Base-by-base conservation (phyloP, 2,113 vertebrate genomes). In the Dasyprocta punctata region DNA sequence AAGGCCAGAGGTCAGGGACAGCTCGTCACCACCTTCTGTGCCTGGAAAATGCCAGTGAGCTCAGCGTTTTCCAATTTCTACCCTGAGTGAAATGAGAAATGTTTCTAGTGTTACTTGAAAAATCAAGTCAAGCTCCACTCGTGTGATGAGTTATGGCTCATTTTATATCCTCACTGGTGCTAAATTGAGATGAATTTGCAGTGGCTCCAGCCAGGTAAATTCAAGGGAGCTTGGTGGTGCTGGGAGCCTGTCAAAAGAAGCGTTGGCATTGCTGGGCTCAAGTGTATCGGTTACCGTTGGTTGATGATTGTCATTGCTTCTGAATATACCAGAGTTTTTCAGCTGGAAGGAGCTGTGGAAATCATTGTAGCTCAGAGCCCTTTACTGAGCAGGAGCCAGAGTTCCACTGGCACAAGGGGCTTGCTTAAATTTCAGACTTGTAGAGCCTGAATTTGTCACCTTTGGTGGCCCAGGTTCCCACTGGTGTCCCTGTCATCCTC, bases 51-150 rank as follows among this genome's bases (percentile, higher is more conserved):
- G 58, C 91, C 61, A 54, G 81, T 7, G 41, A 96, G 26, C 63
- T 78, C 71, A 67, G 13, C 41, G 9, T 24, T 90, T 94, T 71
- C 84, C 12, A 11, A 19, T 86, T 82, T 93, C 60, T 61, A 9
- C 41, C 78, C 33, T 14, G 67, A 92, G 67, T 85, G 85, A 92
- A 89, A 49, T 44, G 41, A 94, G 84, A 92, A 89, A 47, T 12
- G 16, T 26, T 49, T 63, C 60, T 71, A 33, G 36, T 44, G 26
- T 88, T 30, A 81, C 78, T 56, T 91, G 83, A 90, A 94, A 95
- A 89, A 75, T 65, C 54, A 87, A 87, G 41, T 60, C 86, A 10
- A 85, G 77, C 36, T 54, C 26, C 5, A 1, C 24, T 69, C 1
- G 1, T 8, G 2, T 5, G 5, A 90, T 87, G 80, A 97, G 41